Conservation (phyloP, 2,797 vertebrate genomes). For the Melopsittacus undulatus region DNA sequence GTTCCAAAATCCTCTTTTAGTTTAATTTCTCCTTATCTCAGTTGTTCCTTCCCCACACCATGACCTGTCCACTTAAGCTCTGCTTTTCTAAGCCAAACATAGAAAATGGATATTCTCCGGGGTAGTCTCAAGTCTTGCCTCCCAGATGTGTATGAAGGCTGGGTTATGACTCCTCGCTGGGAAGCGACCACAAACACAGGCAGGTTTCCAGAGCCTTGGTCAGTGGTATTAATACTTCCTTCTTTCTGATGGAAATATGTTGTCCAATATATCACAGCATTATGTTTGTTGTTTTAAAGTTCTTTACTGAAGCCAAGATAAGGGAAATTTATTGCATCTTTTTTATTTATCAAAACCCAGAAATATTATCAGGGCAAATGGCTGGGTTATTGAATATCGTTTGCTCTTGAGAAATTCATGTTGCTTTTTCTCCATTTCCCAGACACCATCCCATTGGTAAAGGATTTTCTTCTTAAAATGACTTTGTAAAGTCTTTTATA, state of each 20-base stretch:
- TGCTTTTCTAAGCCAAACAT: background rate
- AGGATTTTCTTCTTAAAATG: background rate
- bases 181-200: background rate
- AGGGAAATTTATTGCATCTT: slow-evolving; percentile 31
- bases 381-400: background rate
- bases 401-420: background rate
- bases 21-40: background rate
- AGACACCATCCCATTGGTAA: background rate
- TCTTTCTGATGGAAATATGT: background rate
- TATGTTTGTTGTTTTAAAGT: slow-evolving; percentile 46
- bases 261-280: background rate
- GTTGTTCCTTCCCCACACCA: background rate
- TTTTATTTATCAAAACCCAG: background rate
- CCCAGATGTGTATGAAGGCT: background rate
- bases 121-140: background rate
- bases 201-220: slow-evolving; percentile 3
- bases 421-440: background rate
- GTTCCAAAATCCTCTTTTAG: background rate
- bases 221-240: slow-evolving; percentile 3
- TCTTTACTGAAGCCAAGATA: slow-evolving; percentile 43
- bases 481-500: background rate
- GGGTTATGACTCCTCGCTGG: background rate
- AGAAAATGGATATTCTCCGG: background rate
- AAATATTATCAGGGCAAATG: background rate
- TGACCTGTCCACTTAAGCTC: background rate